phyloP scores from a whole-genome alignment of 2,797 vertebrate species.

The Rousettus madagascariensis region DNA sequence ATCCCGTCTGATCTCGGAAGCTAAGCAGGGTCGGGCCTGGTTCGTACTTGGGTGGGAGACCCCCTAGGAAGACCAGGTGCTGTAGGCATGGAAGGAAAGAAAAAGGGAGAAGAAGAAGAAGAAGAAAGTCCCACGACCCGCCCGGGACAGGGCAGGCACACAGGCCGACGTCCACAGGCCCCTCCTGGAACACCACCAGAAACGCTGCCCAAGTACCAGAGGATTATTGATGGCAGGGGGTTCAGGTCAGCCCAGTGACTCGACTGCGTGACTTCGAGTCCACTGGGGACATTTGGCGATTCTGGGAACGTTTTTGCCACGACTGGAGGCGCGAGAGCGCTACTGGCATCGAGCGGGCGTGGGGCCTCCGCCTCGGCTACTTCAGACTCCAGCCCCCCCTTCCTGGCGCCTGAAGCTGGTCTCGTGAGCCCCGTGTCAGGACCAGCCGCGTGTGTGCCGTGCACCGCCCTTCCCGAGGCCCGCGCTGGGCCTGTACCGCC shows the following conservation, averaged over 20 bases:
- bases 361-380: not conserved
- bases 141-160: not conserved
- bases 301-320: not conserved
- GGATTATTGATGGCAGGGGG: not conserved
- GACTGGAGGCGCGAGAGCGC: too few relatives aligned
- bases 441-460: rapidly evolving
- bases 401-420: not conserved
- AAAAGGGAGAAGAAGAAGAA: too few relatives aligned
- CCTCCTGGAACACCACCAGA: not conserved
- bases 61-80: too few relatives aligned
- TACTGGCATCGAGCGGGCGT: not conserved
- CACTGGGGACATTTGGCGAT: not conserved
- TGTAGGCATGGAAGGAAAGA: too few relatives aligned
- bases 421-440: not conserved
- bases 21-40: too few relatives aligned
- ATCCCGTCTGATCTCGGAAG: too few relatives aligned
- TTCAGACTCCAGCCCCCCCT: not conserved
- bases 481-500: rapidly evolving
- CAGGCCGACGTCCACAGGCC: too few relatives aligned
- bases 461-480: not conserved
- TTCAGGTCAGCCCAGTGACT: not conserved
- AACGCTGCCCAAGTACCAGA: rapidly evolving
- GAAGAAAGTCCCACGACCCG: not conserved
- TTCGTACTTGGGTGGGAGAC: too few relatives aligned
- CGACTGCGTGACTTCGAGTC: not conserved